phyloP scores from a whole-genome alignment of 2,888 invertebrate species.

The Clunio marinus region DNA sequence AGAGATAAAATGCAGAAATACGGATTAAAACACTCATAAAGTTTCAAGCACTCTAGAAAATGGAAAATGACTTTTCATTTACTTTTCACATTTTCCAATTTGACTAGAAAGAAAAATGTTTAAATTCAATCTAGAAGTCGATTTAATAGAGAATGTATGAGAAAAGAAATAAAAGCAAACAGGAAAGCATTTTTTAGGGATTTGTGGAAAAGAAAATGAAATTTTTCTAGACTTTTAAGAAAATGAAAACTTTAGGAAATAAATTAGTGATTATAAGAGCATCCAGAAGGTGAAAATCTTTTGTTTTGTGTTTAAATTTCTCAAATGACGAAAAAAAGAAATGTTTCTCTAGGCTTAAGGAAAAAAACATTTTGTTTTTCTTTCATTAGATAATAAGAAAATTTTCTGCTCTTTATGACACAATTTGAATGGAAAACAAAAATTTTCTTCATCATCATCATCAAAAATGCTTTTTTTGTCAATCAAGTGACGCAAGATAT shows the following conservation, averaged over 20 bases:
- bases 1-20: no score
- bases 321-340: not conserved
- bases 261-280: conserved; percentile 7
- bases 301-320: conserved; percentile 10
- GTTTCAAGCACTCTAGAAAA: no score
- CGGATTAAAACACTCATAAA: no score
- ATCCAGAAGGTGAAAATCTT: not conserved
- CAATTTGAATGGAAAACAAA: conserved; percentile 6
- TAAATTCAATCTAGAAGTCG: not conserved
- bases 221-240: conserved; percentile 11
- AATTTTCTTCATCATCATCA: not conserved
- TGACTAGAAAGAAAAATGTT: no score
- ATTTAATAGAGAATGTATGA: not conserved
- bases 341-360: not conserved
- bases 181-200: not conserved
- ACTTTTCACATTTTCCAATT: no score
- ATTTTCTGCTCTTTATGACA: not conserved
- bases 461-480: not conserved
- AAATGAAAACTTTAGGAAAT: conserved; percentile 15
- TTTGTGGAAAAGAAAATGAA: not conserved
- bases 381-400: not conserved
- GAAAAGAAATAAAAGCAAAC: not conserved
- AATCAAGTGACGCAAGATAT: not conserved
- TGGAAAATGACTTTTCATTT: no score
- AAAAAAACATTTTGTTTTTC: conserved; percentile 2